phyloP scores from a whole-genome alignment of 2,888 invertebrate species.

The Theristus sp. region DNA sequence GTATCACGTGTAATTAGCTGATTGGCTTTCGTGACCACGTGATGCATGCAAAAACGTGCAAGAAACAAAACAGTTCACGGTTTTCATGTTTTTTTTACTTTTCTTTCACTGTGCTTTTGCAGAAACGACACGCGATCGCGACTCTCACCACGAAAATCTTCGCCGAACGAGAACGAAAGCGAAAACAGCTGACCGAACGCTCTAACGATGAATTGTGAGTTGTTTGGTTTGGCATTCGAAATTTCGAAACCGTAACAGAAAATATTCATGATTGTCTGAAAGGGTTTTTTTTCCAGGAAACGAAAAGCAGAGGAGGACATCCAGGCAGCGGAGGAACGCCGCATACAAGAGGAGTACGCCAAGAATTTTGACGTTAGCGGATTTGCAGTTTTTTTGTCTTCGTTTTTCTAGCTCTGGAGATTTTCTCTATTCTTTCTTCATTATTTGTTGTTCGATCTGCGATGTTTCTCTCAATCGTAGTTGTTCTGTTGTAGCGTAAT shows the following conservation, averaged over 20 bases:
- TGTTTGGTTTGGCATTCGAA: background rate
- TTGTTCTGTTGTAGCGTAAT: no score
- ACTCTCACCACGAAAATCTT: slow-evolving; percentile 95
- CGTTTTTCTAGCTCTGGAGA: no score
- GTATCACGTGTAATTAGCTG: background rate
- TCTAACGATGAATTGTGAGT: slow-evolving; percentile 60
- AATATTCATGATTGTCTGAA: background rate
- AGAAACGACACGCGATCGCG: slow-evolving; percentile 68
- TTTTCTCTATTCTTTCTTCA: no score
- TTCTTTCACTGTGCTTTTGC: slow-evolving; percentile 10
- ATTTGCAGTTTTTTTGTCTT: background rate
- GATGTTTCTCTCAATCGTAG: no score
- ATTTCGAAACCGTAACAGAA: no score
- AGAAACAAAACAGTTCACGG: no score
- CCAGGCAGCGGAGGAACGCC: slow-evolving; percentile 70
- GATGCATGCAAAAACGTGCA: no score
- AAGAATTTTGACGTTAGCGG: slow-evolving; percentile 68
- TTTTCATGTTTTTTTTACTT: slow-evolving; percentile 3
- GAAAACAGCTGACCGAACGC: slow-evolving; percentile 61
- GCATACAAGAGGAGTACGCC: slow-evolving; percentile 85
- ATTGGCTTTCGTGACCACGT: no score
- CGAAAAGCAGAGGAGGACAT: slow-evolving; percentile 79
- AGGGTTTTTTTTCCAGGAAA: slow-evolving; percentile 40
- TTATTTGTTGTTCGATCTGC: no score
- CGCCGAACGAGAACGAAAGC: slow-evolving; percentile 75